phyloP scores from a whole-genome alignment of 2,888 invertebrate species.

The Hemicrepidius hirtus region DNA sequence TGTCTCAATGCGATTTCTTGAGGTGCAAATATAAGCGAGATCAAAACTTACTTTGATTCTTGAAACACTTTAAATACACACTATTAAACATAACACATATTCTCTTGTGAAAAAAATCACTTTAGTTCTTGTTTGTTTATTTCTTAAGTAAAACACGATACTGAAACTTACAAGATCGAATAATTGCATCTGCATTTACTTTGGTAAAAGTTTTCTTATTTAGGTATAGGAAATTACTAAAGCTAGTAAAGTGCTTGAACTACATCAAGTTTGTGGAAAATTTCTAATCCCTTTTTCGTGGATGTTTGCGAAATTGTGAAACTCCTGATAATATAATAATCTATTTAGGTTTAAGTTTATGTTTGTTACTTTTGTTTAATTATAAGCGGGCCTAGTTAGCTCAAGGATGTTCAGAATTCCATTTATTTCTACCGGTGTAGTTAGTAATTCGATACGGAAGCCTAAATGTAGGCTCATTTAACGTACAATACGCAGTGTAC shows the following conservation, averaged over 20 bases:
- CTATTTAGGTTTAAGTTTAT: constrained; percentile 1
- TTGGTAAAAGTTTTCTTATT: constrained; percentile 4
- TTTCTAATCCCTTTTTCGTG: not conserved
- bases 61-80: no score
- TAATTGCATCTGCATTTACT: constrained; percentile 20
- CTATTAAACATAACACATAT: no score
- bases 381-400: constrained; percentile 1
- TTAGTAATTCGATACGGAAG: constrained; percentile 17
- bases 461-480: constrained; percentile 22
- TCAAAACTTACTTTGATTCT: not conserved
- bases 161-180: constrained; percentile 2
- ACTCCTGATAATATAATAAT: not conserved
- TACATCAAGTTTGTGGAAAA: not conserved
- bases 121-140: no score
- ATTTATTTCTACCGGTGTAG: constrained; percentile 14
- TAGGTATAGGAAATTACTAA: constrained; percentile 10
- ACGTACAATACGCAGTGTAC: constrained; percentile 17
- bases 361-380: constrained; percentile 7
- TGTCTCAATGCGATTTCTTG: constrained; percentile 46
- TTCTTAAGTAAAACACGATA: not conserved
- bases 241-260: not conserved
- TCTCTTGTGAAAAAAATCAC: not conserved
- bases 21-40: not conserved
- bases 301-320: not conserved
- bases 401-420: constrained; percentile 15